Evolutionary conservation across 2,888 invertebrate genomes (phyloP).

Genomic region (Zeuzera pyrina): DNA sequence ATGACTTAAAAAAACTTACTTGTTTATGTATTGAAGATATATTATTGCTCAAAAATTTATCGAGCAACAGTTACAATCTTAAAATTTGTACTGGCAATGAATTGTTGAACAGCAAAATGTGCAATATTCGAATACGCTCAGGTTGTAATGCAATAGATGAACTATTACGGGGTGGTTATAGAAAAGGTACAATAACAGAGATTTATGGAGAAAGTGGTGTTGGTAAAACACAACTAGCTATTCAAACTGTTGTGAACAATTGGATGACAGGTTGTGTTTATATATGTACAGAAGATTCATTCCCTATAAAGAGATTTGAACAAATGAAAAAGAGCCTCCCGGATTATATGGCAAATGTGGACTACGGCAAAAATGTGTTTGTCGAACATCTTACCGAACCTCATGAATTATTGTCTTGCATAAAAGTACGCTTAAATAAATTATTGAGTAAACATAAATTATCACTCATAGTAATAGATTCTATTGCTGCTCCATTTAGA

Average conservation of each 20-base stretch:
- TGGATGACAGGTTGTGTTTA: conserved; percentile 76
- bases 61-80: conserved; percentile 31
- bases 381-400: conserved; percentile 58
- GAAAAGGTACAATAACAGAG: conserved; percentile 80
- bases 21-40: conserved; percentile 44
- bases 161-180: conserved; percentile 78
- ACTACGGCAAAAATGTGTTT: conserved; percentile 48
- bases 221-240: conserved; percentile 86
- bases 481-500: conserved; percentile 60
- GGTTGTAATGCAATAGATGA: conserved; percentile 76
- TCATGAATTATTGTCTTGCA: conserved; percentile 46
- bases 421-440: conserved; percentile 46
- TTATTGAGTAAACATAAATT: conserved; percentile 33
- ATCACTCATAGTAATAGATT: conserved; percentile 50
- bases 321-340: conserved; percentile 36
- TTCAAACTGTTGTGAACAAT: conserved; percentile 79
- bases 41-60: conserved; percentile 34
- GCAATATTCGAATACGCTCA: conserved; percentile 35
- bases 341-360: conserved; percentile 18
- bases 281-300: conserved; percentile 84
- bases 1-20: conserved; percentile 50
- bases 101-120: conserved; percentile 21
- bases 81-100: conserved; percentile 25
- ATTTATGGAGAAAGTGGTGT: conserved; percentile 85
- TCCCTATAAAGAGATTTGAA: conserved; percentile 56